Conservation (phyloP, 2,797 vertebrate genomes). For the Eospalax fontanierii region DNA sequence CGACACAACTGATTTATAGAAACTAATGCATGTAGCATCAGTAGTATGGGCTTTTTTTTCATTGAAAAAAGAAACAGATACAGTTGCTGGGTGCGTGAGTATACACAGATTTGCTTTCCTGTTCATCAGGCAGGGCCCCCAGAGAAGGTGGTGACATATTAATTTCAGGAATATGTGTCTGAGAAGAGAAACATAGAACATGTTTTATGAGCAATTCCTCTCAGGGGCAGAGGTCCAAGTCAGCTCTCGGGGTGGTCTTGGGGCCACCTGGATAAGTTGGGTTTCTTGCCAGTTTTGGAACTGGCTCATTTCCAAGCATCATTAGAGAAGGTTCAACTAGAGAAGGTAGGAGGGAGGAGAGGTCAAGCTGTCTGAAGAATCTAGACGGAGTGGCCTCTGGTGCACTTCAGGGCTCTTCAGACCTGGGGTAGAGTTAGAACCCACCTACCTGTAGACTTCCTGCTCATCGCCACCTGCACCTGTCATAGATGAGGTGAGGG, state of each 20-base stretch:
- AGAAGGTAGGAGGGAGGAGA: background rate
- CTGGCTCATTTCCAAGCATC: conserved; percentile 68
- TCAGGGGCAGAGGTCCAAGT: conserved; percentile 64
- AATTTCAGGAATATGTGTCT: conserved; percentile 74
- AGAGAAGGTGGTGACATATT: conserved; percentile 69
- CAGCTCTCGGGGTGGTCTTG: conserved; percentile 78
- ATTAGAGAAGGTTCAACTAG: conserved; percentile 59
- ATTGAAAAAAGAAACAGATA: conserved; percentile 6
- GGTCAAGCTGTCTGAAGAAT: background rate
- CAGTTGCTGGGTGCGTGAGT: background rate
- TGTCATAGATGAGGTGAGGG: background rate
- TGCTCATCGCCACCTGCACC: background rate
- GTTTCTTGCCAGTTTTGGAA: conserved; percentile 69
- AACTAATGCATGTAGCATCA: conserved; percentile 17
- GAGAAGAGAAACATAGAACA: conserved; percentile 73
- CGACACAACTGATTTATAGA: conserved; percentile 50
- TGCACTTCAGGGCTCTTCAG: background rate
- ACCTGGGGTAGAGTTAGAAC: background rate
- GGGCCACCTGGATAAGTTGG: conserved; percentile 73
- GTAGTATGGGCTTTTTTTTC: conserved; percentile 50
- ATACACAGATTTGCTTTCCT: background rate
- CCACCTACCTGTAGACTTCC: background rate
- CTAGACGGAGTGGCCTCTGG: background rate
- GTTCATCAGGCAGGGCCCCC: conserved; percentile 22
- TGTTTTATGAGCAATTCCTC: conserved; percentile 70